Evolutionary conservation across 1,140 invertebrate genomes (phyloP), one percentile per base, ranked within the genome.

Genomic region (Brachionus calyciflorus): DNA sequence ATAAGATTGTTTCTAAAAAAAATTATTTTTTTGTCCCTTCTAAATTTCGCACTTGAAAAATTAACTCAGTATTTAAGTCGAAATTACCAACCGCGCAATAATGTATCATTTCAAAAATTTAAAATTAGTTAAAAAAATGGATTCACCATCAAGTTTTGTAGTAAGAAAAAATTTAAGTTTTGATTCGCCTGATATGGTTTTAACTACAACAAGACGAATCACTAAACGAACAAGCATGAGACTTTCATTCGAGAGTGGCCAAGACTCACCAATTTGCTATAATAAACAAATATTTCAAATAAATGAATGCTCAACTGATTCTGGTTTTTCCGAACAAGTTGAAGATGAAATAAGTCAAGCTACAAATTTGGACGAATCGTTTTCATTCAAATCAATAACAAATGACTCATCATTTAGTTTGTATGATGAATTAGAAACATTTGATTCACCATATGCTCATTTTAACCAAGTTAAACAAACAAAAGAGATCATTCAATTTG

Each of bases 271-370:
- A 40, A n/a, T 60, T n/a, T 55, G 24, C 26, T 33, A 33, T 14
- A 10, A 37, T 33, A 14, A 33, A 17, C n/a, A 26, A 2, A 33
- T 12, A 33, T 60, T 12, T 9, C 0, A 26, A 60, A 33, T 33
- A 1, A n/a, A 33, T 17, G 14, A 6, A 19, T 33, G 33, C 19
- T 60, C 55, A 0, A 33, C 26, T 7, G 55, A 30, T 12, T 60
- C 28, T 0, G 28, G 12, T 26, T 55, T 26, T 26, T 60, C 28
- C 7, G 55, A 60, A 3, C 55, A 60, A 17, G 33, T 26, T 2
- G 55, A 60, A 33, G 55, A 60, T 60, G 55, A 60, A 26, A n/a
- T 30, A 37, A 60, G 55, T 60, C 55, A 60, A 60, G 55, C 55
- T 14, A 60, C 55, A 17, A 30, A 60, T 33, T 60, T 60, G 28